Evolutionary conservation across 2,113 vertebrate genomes (phyloP), one percentile per base, ranked within the genome.

Genomic region (Sisor rabdophorus): DNA sequence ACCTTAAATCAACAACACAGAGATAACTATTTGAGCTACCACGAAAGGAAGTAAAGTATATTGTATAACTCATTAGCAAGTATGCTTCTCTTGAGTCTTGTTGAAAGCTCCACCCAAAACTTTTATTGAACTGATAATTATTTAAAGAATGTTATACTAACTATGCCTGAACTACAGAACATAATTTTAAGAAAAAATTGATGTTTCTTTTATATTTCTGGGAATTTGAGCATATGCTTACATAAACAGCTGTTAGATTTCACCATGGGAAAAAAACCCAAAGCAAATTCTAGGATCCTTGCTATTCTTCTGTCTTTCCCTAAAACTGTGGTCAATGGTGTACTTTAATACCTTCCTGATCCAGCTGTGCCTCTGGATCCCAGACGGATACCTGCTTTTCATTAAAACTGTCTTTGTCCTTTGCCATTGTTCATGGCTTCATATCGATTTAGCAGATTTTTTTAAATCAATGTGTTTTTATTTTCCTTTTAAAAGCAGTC

Each of bases 181-280:
- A n/a, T n/a, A n/a, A n/a, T n/a, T n/a, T n/a, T n/a, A n/a, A 44
- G 11, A 56, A 40, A 22, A 30, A 50, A 20, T 61, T 61, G 2
- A 11, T 48, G 24, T 10, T 26, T 60, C 44, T 73, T 63, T 52
- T 63, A 16, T 52, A 61, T 28, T 48, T 24, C 40, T 60, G 36
- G 16, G 55, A 48, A 61, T 61, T 61, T 17, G 73, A 65, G 48
- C 50, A 64, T 65, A 53, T 65, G 60, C 60, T 53, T 32, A 19
- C 7, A 52, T 16, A 17, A 26, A 54, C 60, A 75, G 60, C 48
- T 75, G 60, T 48, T 54, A 52, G 11, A 64, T 53, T 65, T 40
- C 8, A 55, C 5, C 3, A 30, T 20, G 63, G 47, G 15, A 48
- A 22, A 36, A 74, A 30, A n/a, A 20, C 6, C 10, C 15, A 69